Evolutionary conservation across 2,797 vertebrate species (phyloP).

Genomic region (Melanotaenia parkinsoni): DNA sequence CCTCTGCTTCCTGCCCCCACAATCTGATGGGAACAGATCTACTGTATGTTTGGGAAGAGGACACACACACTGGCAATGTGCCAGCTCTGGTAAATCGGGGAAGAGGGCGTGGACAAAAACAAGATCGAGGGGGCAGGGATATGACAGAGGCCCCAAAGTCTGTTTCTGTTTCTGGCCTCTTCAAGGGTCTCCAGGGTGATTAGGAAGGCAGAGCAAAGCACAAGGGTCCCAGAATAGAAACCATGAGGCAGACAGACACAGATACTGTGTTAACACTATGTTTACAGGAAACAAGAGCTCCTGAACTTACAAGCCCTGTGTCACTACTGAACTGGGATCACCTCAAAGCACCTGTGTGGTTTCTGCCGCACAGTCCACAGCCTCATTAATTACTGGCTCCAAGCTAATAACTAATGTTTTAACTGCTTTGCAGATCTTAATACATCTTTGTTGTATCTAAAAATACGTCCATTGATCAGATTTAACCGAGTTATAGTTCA

Average conservation of each 20-base stretch:
- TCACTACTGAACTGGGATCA: constrained; percentile 13
- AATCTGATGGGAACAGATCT: constrained; percentile 50
- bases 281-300: constrained; percentile 49
- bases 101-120: constrained; percentile 22
- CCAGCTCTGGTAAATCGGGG: constrained; percentile 20
- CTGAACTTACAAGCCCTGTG: background rate
- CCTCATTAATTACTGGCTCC: background rate
- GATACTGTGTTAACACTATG: constrained; percentile 23
- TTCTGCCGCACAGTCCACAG: background rate
- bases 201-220: constrained; percentile 32
- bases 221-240: constrained; percentile 45
- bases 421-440: background rate
- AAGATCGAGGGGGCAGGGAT: background rate
- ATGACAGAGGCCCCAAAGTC: constrained; percentile 35
- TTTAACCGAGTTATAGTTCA: background rate
- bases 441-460: background rate
- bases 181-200: constrained; percentile 56
- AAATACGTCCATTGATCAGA: background rate
- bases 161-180: constrained; percentile 43
- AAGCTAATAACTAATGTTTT: too few species aligned
- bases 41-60: constrained; percentile 5
- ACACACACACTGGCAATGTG: constrained; percentile 21
- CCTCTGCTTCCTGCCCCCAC: constrained; percentile 53
- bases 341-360: background rate
- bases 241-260: constrained; percentile 32